Evolutionary conservation across 2,888 invertebrate genomes (phyloP).

Genomic region (Lysandra bellargus): DNA sequence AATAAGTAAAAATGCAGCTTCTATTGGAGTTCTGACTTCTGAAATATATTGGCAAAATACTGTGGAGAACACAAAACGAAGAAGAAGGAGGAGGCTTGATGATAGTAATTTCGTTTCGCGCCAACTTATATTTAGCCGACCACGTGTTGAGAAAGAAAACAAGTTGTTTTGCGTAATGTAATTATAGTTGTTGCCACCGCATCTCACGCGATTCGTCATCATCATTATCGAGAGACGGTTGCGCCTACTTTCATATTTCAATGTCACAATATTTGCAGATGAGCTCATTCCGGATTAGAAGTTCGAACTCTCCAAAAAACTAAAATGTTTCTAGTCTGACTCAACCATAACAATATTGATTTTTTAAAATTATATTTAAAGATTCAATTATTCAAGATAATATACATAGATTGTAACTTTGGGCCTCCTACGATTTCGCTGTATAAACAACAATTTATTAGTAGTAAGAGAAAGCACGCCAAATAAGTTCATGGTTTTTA

Average conservation of each 20-base stretch:
- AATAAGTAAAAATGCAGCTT: too few relatives aligned
- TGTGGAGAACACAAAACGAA: neutral
- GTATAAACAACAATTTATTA: too few relatives aligned
- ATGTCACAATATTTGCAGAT: neutral
- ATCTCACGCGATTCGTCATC: neutral
- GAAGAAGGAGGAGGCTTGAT: neutral
- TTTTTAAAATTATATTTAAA: neutral
- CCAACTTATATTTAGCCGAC: slow-evolving; percentile 10
- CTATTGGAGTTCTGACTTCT: too few relatives aligned
- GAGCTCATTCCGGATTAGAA: neutral
- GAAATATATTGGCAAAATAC: neutral
- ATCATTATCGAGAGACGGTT: neutral
- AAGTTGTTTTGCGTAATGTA: slow-evolving; percentile 13
- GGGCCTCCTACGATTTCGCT: neutral
- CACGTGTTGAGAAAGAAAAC: slow-evolving; percentile 26
- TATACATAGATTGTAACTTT: neutral
- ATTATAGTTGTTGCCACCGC: slow-evolving; percentile 4
- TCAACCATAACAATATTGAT: neutral
- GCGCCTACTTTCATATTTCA: slow-evolving; percentile 8
- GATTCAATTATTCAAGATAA: neutral
- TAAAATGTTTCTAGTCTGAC: neutral
- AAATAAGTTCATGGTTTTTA: too few relatives aligned
- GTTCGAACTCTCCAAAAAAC: neutral
- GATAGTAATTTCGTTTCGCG: slow-evolving; percentile 9
- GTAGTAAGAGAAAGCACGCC: too few relatives aligned